Percentiles rank a stretch among this genome's conserved stretches.
Evolutionary conservation across 2,797 vertebrate species (phyloP).

Genomic region (Channa striata): DNA sequence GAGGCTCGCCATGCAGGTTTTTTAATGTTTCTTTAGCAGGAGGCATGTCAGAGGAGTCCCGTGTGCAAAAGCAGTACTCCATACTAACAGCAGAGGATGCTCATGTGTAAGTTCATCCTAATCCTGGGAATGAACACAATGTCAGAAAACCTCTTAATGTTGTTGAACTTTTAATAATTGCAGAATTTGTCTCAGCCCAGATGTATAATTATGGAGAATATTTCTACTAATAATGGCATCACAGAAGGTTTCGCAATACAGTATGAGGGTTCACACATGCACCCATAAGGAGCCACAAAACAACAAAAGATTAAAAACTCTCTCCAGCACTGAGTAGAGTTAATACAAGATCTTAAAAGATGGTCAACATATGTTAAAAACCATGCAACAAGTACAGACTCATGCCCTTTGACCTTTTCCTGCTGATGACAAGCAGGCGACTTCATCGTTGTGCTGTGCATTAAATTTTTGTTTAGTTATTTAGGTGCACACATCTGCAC

Average conservation of each 20-base stretch:
- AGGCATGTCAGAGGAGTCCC: slow-evolving; percentile 37
- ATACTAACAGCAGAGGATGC: slow-evolving; percentile 57
- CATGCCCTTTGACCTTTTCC: slow-evolving; percentile 53
- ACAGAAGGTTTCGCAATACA: neutral
- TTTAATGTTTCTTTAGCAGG: slow-evolving; percentile 60
- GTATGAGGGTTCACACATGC: neutral
- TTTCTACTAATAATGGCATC: neutral
- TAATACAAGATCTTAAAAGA: slow-evolving; percentile 7
- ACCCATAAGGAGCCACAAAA: neutral
- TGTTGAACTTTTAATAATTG: neutral
- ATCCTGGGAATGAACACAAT: neutral
- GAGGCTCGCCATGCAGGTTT: slow-evolving; percentile 69
- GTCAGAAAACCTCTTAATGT: neutral
- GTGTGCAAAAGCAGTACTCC: slow-evolving; percentile 34
- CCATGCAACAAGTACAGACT: slow-evolving; percentile 25
- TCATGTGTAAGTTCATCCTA: neutral
- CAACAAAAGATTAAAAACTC: neutral
- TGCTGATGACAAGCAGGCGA: neutral
- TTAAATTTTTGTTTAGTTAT: slow-evolving; percentile 56
- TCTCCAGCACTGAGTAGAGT: neutral
- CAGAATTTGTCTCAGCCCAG: neutral
- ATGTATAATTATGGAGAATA: neutral
- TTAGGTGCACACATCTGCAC: slow-evolving; percentile 60
- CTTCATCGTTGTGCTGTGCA: slow-evolving; percentile 9
- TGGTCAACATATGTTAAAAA: neutral